Conservation (phyloP, 2,797 vertebrate genomes). For the Mergus octosetaceus region DNA sequence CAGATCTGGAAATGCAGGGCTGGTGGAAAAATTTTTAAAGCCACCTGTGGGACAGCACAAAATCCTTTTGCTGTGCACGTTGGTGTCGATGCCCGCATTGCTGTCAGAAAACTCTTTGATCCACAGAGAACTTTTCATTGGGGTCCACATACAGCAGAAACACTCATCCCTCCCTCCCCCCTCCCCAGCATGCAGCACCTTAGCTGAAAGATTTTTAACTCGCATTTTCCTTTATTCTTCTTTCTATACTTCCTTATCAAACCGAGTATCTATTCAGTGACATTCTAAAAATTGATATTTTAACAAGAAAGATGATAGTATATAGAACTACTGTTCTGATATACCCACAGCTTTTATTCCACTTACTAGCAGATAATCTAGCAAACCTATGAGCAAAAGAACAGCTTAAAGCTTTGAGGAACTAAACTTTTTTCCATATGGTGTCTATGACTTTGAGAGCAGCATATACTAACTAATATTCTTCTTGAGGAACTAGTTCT, state of each 20-base stretch:
- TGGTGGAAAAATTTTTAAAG: not conserved
- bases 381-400: not conserved
- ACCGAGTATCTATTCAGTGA: not conserved
- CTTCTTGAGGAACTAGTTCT: not conserved
- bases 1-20: not conserved
- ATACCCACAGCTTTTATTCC: not conserved
- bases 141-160: not conserved
- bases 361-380: not conserved
- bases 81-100: not conserved
- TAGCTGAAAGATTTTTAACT: not conserved
- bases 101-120: not conserved
- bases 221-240: not conserved
- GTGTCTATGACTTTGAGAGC: not conserved
- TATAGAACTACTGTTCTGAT: not conserved
- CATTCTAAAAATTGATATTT: not conserved
- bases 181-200: not conserved
- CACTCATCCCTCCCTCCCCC: not conserved
- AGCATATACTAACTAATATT: not conserved
- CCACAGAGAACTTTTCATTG: not conserved
- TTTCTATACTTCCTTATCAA: not conserved
- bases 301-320: not conserved
- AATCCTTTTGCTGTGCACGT: not conserved
- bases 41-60: not conserved
- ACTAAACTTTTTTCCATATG: not conserved
- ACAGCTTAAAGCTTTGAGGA: not conserved